Conservation (phyloP, 35 echinoderm and acorn worm genomes). For the Diadema setosum region DNA sequence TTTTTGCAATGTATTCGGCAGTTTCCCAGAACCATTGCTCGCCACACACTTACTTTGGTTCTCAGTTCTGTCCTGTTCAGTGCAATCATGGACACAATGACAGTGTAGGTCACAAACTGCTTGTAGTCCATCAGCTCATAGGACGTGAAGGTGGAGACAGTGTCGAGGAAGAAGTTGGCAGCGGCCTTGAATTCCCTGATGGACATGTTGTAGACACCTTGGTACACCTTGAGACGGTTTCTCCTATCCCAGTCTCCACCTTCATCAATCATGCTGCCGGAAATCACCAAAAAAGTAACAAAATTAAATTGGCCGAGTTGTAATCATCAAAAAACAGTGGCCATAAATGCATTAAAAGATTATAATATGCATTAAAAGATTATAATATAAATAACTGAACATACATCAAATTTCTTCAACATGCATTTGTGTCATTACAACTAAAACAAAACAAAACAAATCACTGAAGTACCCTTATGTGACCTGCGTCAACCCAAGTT, state of each 20-base stretch:
- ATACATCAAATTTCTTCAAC: no score
- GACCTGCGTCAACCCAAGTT: no score
- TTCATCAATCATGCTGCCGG: conserved; percentile 97
- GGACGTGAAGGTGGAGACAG: conserved; percentile 97
- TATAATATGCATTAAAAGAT: neutral
- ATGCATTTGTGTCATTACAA: no score
- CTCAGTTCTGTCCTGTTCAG: conserved; percentile 96
- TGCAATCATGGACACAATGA: conserved; percentile 78
- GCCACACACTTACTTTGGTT: conserved; percentile 82
- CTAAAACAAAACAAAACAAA: no score
- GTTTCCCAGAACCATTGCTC: no score
- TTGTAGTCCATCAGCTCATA: conserved; percentile 99
- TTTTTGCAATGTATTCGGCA: no score
- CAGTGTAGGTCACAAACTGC: conserved; percentile 91
- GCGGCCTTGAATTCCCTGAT: conserved; percentile 89
- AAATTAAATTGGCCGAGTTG: no score
- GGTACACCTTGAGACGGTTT: conserved; percentile 98
- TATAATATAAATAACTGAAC: no score
- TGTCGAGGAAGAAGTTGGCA: conserved; percentile 90
- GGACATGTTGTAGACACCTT: conserved; percentile 95
- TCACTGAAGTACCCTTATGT: no score
- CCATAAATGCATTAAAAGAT: no score
- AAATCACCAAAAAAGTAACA: no score
- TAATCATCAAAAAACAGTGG: no score
- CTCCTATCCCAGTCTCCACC: conserved; percentile 97